A percentile compares a stretch with the other conserved stretches of the same genome.
phyloP scores from a whole-genome alignment of 2,888 invertebrate species.

The Megamerina dolium region DNA sequence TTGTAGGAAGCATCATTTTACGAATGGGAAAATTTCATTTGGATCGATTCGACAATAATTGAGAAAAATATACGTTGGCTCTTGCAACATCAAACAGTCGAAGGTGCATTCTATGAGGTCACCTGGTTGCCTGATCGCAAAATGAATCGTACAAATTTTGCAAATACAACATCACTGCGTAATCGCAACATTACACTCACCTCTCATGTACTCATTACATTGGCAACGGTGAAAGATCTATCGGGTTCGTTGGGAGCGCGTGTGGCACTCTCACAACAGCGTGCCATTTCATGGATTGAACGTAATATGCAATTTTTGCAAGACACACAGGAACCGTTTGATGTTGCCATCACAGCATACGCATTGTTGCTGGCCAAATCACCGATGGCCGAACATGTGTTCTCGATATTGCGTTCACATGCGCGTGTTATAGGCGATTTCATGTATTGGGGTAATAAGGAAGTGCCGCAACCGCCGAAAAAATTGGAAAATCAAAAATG shows the following conservation, averaged over 20 bases:
- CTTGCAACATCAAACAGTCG: slow-evolving; percentile 72
- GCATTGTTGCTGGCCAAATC: slow-evolving; percentile 78
- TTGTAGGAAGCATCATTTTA: slow-evolving; percentile 86
- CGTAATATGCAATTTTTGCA: slow-evolving; percentile 70
- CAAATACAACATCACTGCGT: slow-evolving; percentile 52
- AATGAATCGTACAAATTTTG: slow-evolving; percentile 64
- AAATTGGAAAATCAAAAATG: slow-evolving; percentile 89
- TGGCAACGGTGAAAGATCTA: slow-evolving; percentile 78
- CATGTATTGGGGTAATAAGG: slow-evolving; percentile 78
- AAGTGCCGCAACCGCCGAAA: slow-evolving; percentile 72
- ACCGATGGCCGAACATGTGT: slow-evolving; percentile 79
- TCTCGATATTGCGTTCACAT: slow-evolving; percentile 61
- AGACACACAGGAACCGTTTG: slow-evolving; percentile 69
- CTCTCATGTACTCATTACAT: slow-evolving; percentile 84
- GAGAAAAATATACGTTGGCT: slow-evolving; percentile 82
- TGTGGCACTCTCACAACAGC: slow-evolving; percentile 69
- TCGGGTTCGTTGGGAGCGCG: slow-evolving; percentile 67
- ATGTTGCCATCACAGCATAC: slow-evolving; percentile 83
- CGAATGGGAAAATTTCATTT: slow-evolving; percentile 95
- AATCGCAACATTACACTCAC: slow-evolving; percentile 83
- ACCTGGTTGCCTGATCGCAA: slow-evolving; percentile 85
- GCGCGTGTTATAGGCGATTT: slow-evolving; percentile 70
- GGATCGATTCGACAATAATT: slow-evolving; percentile 84
- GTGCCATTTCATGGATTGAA: slow-evolving; percentile 75
- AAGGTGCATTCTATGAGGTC: slow-evolving; percentile 85